phyloP scores from a whole-genome alignment of 2,113 vertebrate species.

The rabbit (Oryctolagus cuniculus) region DNA sequence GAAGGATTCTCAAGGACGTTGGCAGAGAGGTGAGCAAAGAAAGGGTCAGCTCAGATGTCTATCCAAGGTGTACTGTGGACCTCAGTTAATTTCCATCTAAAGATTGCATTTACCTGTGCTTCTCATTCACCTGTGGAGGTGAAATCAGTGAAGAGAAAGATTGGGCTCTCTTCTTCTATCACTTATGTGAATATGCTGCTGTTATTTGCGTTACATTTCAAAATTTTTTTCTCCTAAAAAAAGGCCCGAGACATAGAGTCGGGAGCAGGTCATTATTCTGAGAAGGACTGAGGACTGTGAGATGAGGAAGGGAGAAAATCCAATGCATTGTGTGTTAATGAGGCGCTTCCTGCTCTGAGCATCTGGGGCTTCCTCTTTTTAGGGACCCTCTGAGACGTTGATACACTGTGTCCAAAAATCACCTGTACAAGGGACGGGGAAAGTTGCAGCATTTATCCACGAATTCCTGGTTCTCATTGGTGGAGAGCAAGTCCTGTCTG shows the following conservation, averaged over 20 bases:
- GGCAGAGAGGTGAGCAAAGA: neutral
- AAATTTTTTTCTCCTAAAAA: neutral
- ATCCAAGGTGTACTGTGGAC: accelerated
- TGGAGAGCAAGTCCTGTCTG: neutral
- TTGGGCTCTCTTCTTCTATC: neutral
- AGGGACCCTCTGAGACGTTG: neutral
- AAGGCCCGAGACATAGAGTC: neutral
- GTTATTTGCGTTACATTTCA: neutral
- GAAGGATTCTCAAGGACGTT: neutral
- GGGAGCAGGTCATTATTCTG: neutral
- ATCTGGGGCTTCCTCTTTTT: neutral
- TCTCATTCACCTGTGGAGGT: neutral
- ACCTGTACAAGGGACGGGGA: neutral
- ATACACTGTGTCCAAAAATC: neutral
- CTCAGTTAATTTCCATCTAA: neutral
- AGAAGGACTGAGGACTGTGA: neutral
- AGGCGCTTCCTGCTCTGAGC: neutral
- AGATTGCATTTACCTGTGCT: neutral
- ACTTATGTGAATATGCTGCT: neutral
- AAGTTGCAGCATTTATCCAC: neutral
- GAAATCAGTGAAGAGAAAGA: neutral
- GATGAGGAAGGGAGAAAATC: neutral
- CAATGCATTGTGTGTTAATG: neutral
- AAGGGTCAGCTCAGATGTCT: accelerated
- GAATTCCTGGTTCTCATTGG: neutral